Evolutionary conservation across 2,113 vertebrate species (phyloP).

Genomic region (Ptychochromis oligacanthus): DNA sequence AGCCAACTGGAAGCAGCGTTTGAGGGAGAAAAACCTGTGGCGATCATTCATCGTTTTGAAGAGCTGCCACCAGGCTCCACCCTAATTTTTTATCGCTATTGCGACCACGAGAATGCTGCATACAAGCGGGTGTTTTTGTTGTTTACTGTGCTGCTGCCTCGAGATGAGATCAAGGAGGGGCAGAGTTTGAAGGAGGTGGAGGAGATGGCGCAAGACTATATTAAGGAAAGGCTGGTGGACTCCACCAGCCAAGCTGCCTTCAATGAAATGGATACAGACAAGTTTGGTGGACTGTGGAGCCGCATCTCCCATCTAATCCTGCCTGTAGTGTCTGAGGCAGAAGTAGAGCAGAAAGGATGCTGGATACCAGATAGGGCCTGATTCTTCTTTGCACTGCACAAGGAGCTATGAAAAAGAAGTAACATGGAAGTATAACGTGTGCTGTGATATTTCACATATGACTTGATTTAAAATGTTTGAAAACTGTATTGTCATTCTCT

Average conservation of each 20-base stretch:
- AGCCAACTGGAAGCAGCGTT: conserved; percentile 81
- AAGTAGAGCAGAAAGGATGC: conserved; percentile 68
- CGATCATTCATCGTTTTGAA: conserved; percentile 88
- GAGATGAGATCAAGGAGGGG: conserved; percentile 64
- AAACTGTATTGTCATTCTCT: background rate
- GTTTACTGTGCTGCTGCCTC: conserved; percentile 87
- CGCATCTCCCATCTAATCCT: conserved; percentile 81
- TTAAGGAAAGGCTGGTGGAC: conserved; percentile 76
- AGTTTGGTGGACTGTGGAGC: conserved; percentile 81
- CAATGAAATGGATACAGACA: conserved; percentile 76
- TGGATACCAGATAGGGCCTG: background rate
- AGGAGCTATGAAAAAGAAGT: background rate
- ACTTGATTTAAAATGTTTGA: background rate
- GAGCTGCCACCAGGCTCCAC: conserved; percentile 88
- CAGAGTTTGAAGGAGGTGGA: conserved; percentile 80
- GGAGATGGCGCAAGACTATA: conserved; percentile 86
- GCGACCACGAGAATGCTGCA: conserved; percentile 90
- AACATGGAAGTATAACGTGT: background rate
- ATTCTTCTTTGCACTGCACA: background rate
- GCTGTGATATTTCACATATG: background rate
- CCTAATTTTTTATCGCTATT: conserved; percentile 97
- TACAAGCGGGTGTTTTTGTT: conserved; percentile 88
- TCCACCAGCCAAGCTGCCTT: conserved; percentile 15
- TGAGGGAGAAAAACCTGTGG: conserved; percentile 75
- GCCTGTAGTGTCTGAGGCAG: conserved; percentile 73